These are phyloP conservation scores for Acronicta alni DNA, from an alignment of 2,888 invertebrate species.

Conservation along the genomic window DNA sequence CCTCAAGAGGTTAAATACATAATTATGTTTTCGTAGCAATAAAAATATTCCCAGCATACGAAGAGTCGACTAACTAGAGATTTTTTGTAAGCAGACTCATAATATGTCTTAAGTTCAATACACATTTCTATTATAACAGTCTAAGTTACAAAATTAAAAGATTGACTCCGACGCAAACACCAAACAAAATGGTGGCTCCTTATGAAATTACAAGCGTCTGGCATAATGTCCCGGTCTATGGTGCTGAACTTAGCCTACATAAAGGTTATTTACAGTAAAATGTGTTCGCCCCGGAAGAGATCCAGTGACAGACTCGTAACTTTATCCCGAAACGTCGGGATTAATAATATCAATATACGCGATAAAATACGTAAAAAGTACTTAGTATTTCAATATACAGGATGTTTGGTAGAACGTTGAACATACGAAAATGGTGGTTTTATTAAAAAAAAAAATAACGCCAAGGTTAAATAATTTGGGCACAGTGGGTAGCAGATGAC, in stretches of 20 bases:
- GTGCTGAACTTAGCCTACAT: constrained; percentile 22
- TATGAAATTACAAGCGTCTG: constrained; percentile 21
- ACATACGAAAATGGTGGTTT: no score
- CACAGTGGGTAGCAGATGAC: no score
- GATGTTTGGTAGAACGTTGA: no score
- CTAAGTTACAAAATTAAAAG: not conserved
- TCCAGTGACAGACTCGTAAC: constrained; percentile 12
- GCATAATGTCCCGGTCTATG: constrained; percentile 27
- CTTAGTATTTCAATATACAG: no score
- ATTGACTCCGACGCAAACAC: constrained; percentile 13
- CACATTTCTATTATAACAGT: no score
- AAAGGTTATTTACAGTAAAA: constrained; percentile 36
- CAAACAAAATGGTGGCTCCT: constrained; percentile 20
- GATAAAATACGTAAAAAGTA: no score
- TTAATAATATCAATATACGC: no score
- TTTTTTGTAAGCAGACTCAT: not conserved
- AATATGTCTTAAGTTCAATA: no score
- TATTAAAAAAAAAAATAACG: no score
- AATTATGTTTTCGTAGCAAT: not conserved
- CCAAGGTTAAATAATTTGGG: no score
- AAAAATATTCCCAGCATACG: not conserved
- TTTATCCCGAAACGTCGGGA: no score
- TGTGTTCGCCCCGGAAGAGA: constrained; percentile 16
- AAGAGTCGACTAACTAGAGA: not conserved
- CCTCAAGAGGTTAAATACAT: not conserved